Percentiles rank a stretch among this genome's conserved stretches.
These are phyloP conservation scores for Eupithecia abbreviata DNA, from an alignment of 2,888 invertebrate genomes.

Conservation along the genomic window DNA sequence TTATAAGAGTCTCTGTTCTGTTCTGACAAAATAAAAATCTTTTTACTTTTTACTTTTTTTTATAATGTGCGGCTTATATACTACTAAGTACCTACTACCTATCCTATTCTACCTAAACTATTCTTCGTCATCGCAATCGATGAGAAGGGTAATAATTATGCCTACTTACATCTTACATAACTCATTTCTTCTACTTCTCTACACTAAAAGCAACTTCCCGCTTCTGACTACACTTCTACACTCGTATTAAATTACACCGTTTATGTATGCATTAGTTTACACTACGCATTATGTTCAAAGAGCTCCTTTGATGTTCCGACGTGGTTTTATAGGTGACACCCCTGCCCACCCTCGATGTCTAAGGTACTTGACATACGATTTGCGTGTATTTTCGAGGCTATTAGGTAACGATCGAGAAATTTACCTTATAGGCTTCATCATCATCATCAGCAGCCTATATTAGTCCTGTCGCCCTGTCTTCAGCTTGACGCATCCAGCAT, in stretches of 20 bases:
- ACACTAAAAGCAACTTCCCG: not conserved
- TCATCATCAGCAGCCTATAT: too few species aligned
- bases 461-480: too few species aligned
- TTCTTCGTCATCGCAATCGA: too few species aligned
- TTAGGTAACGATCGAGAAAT: not conserved
- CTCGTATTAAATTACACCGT: not conserved
- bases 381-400: not conserved
- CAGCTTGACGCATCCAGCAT: too few species aligned
- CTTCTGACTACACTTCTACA: not conserved
- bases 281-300: slow-evolving; percentile 16
- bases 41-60: too few species aligned
- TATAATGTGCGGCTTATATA: too few species aligned
- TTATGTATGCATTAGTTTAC: slow-evolving; percentile 11
- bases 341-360: not conserved
- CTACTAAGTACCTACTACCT: too few species aligned
- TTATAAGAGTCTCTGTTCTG: too few species aligned
- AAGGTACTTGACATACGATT: slow-evolving; percentile 3
- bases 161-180: too few species aligned
- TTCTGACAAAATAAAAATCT: too few species aligned
- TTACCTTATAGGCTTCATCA: not conserved
- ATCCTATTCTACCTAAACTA: too few species aligned
- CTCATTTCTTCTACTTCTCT: not conserved
- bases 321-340: slow-evolving; percentile 4
- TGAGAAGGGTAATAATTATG: too few species aligned
- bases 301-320: slow-evolving; percentile 13